phyloP scores from a whole-genome alignment of 2,113 vertebrate genomes.

The Otus sunia region DNA sequence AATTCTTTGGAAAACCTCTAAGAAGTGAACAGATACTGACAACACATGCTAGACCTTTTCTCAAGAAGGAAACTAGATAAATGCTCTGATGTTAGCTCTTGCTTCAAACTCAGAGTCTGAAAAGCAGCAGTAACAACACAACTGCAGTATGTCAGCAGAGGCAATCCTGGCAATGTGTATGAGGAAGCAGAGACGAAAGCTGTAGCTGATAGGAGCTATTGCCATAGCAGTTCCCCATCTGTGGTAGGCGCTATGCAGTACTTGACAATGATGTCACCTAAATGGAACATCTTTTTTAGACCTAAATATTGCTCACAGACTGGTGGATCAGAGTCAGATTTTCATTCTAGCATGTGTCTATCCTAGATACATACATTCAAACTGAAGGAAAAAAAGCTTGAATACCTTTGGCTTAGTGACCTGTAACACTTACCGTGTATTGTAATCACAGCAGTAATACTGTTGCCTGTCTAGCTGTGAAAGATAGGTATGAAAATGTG shows the following conservation, averaged over 20 bases:
- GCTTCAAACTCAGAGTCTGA: not conserved
- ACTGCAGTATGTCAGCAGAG: conserved; percentile 35
- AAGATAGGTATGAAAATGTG: not conserved
- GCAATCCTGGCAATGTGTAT: not conserved
- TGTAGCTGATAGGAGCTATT: not conserved
- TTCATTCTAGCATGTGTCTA: not conserved
- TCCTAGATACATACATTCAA: not conserved
- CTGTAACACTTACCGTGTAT: not conserved
- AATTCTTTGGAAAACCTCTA: conserved; percentile 57
- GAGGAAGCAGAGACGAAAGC: not conserved
- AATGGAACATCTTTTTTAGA: conserved; percentile 35
- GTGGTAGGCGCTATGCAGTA: conserved; percentile 18
- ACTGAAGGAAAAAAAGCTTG: not conserved
- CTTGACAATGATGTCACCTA: conserved; percentile 5
- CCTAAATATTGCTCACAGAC: conserved; percentile 29
- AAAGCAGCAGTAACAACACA: conserved; percentile 35
- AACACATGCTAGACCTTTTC: conserved; percentile 61
- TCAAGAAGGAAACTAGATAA: conserved; percentile 28
- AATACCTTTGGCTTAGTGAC: not conserved
- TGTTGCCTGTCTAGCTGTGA: not conserved
- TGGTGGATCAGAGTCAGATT: not conserved
- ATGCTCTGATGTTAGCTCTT: conserved; percentile 20
- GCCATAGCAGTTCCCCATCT: conserved; percentile 34
- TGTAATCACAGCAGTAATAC: not conserved
- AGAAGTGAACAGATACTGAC: conserved; percentile 49